Percentiles rank a stretch among this genome's conserved stretches.
Conservation (phyloP, 2,888 invertebrate genomes). For the Dasypolia templi region DNA sequence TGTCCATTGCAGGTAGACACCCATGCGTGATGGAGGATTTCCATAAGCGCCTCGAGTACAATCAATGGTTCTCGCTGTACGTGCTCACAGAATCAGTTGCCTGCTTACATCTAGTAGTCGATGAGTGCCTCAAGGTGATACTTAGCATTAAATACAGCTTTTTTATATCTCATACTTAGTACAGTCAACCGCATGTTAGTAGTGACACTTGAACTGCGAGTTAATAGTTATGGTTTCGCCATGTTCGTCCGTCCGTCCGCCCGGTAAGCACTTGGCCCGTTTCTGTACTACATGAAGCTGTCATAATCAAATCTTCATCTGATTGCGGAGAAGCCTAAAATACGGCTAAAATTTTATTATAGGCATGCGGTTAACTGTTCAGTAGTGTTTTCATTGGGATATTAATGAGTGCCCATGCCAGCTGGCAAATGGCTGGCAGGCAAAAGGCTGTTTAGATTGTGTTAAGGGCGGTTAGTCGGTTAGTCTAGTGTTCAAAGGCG, state of each 20-base stretch:
- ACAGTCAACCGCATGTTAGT: not conserved
- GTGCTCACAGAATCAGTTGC: conserved; percentile 90
- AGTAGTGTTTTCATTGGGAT: not conserved
- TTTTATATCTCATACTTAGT: not conserved
- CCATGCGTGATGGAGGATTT: conserved; percentile 90
- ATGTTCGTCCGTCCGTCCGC: too few species aligned
- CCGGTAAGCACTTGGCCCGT: too few species aligned
- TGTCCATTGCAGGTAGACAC: conserved; percentile 77
- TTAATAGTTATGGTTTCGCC: too few species aligned
- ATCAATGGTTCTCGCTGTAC: conserved; percentile 91
- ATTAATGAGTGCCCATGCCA: not conserved
- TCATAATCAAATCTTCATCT: not conserved
- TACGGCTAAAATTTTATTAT: not conserved
- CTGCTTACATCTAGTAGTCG: conserved; percentile 90
- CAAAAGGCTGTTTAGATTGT: not conserved
- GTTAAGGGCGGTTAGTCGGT: not conserved
- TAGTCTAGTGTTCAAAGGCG: not conserved
- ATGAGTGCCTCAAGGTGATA: conserved; percentile 91
- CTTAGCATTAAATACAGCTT: not conserved
- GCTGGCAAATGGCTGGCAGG: not conserved
- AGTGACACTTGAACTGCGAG: not conserved
- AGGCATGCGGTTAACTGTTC: not conserved
- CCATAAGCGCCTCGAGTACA: conserved; percentile 82
- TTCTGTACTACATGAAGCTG: not conserved
- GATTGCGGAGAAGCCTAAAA: not conserved